Evolutionary conservation across 2,113 vertebrate genomes (phyloP), one percentile per base, ranked within the genome.

Genomic region (Xiphorhynchus elegans): DNA sequence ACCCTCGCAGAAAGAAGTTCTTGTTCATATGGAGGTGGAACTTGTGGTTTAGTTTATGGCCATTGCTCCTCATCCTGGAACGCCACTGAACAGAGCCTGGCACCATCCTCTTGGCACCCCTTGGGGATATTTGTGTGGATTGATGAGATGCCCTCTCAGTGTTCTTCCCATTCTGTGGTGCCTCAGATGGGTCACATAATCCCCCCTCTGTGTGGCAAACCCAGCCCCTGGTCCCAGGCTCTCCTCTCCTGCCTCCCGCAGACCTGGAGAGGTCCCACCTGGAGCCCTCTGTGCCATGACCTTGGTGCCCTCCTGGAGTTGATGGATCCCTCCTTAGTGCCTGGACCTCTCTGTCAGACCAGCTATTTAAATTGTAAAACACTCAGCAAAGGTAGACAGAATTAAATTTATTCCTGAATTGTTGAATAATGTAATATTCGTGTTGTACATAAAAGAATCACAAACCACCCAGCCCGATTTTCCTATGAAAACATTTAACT

Each of bases 401-500:
- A 63, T n/a, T 35, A 13, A 91, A 94, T 95, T 74, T 94, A 96
- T 96, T 90, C 94, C 70, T 84, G 81, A 50, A 88, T 80, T 79
- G 90, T 85, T 96, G 95, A 97, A 96, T 96, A 97, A 94, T 95
- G 93, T 87, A 95, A 74, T 67, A 63, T 94, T 50, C 42, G 24
- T 95, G 90, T 88, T 96, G 94, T 88, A 94, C 95, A 91, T 88
- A 95, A 94, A 95, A 94, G 95, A 87, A 93, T 96, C 95, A 93
- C 91, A 95, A 96, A 91, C 89, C 46, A 55, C 81, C 87, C 80
- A 60, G 84, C 74, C 94, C 87, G 93, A 89, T 96, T 96, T 91
- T 93, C 95, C 84, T 95, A 73, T 21, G 94, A 93, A 95, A 97
- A 95, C 93, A 87, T 94, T 96, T 95, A 96, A 97, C 87, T 96